Evolutionary conservation across 2,888 invertebrate species (phyloP).

Genomic region (Orgyia antiqua): DNA sequence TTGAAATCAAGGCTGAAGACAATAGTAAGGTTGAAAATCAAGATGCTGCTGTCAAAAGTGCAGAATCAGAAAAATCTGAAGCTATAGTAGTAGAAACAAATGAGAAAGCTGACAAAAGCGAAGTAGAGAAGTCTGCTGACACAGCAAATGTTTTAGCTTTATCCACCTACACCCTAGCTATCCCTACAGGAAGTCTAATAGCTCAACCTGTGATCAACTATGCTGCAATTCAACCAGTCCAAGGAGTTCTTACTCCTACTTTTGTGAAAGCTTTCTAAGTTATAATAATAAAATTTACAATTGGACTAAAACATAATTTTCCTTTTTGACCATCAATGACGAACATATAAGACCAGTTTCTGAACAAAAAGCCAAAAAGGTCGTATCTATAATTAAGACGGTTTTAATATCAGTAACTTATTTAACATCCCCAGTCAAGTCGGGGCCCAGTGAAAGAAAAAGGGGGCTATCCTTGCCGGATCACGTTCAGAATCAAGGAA

Average conservation of each 20-base stretch:
- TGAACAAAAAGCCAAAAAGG: no score
- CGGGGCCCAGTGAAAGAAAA: no score
- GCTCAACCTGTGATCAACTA: slow-evolving; percentile 20
- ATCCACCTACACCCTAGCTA: slow-evolving; percentile 15
- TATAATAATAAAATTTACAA: background rate
- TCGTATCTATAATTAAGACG: no score
- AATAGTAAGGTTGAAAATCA: slow-evolving; percentile 29
- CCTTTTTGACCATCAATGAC: slow-evolving; percentile 11
- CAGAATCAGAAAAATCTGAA: slow-evolving; percentile 11
- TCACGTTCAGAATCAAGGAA: no score
- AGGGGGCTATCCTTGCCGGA: no score
- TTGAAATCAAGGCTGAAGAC: slow-evolving; percentile 18
- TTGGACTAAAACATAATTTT: no score
- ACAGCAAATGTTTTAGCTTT: slow-evolving; percentile 3
- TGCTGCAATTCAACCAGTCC: slow-evolving; percentile 11
- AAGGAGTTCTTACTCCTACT: slow-evolving; percentile 17
- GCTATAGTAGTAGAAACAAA: slow-evolving; percentile 2
- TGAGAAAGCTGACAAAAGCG: slow-evolving; percentile 4
- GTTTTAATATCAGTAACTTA: no score
- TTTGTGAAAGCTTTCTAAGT: slow-evolving; percentile 21
- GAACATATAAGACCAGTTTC: no score
- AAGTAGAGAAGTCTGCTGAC: slow-evolving; percentile 9
- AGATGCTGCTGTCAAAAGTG: slow-evolving; percentile 15
- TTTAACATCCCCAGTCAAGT: no score
- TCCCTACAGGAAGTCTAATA: slow-evolving; percentile 10